phyloP scores from a whole-genome alignment of 35 echinoderm and acorn worm species.

The Apostichopus californicus region DNA sequence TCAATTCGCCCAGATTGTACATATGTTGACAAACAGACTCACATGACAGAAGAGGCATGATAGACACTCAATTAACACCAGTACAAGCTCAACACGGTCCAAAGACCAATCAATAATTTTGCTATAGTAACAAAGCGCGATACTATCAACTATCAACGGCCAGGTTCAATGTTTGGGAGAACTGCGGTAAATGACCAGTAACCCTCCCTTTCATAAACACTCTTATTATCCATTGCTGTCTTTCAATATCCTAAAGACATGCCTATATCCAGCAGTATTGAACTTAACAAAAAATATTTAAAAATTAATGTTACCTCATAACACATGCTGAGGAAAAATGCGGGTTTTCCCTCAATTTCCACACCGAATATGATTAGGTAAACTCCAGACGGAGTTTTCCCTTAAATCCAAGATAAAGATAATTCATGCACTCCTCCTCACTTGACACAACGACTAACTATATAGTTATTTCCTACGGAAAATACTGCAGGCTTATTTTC shows the following conservation, averaged over 20 bases:
- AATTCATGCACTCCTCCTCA: too few species aligned
- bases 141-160: not conserved
- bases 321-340: not conserved
- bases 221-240: too few species aligned
- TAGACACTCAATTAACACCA: not conserved
- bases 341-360: not conserved
- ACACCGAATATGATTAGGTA: not conserved
- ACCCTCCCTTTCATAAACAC: too few species aligned
- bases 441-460: too few species aligned
- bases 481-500: not conserved
- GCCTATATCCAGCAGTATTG: too few species aligned
- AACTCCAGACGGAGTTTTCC: not conserved
- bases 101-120: conserved; percentile 5
- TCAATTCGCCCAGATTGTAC: too few species aligned
- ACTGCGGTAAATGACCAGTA: too few species aligned
- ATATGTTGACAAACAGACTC: too few species aligned
- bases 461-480: too few species aligned
- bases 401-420: not conserved
- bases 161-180: not conserved
- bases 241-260: too few species aligned
- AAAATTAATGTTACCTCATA: not conserved
- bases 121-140: not conserved
- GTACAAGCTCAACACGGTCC: not conserved
- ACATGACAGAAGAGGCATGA: not conserved
- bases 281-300: too few species aligned